These are phyloP conservation scores for Andricus curvator DNA, from an alignment of 2,888 invertebrate genomes.

Conservation along the genomic window DNA sequence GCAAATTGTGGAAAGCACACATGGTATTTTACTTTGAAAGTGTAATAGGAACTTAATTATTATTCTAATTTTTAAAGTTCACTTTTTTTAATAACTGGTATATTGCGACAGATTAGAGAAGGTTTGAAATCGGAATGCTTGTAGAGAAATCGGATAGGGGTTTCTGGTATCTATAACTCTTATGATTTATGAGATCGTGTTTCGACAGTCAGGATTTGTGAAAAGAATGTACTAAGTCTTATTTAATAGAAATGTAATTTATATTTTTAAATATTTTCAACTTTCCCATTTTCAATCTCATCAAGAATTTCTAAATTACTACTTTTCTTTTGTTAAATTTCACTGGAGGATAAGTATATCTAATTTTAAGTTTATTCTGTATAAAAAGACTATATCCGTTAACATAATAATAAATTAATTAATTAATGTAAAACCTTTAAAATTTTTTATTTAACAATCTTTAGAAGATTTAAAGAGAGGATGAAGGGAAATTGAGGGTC, in stretches of 20 bases:
- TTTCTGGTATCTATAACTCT: neutral
- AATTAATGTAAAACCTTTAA: no score
- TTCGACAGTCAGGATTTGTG: neutral
- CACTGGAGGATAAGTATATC: no score
- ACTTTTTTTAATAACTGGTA: neutral
- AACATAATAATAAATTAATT: no score
- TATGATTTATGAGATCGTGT: neutral
- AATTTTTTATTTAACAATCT: conserved; percentile 50
- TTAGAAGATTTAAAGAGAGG: conserved; percentile 81
- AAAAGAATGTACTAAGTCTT: neutral
- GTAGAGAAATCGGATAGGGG: neutral
- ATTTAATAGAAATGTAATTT: neutral
- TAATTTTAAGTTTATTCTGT: no score
- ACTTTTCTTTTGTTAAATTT: no score
- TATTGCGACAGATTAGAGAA: neutral
- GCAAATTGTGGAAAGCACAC: neutral
- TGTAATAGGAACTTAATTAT: neutral
- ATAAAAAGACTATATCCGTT: no score
- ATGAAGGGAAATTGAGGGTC: conserved; percentile 82
- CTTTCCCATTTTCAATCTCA: no score
- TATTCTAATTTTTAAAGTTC: neutral
- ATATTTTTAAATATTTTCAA: neutral
- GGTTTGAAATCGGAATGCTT: neutral
- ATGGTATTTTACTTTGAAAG: neutral
- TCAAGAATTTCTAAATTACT: no score